Evolutionary conservation across 23 tunicate species (phyloP).

Genomic region (Phallusia fumigata): DNA sequence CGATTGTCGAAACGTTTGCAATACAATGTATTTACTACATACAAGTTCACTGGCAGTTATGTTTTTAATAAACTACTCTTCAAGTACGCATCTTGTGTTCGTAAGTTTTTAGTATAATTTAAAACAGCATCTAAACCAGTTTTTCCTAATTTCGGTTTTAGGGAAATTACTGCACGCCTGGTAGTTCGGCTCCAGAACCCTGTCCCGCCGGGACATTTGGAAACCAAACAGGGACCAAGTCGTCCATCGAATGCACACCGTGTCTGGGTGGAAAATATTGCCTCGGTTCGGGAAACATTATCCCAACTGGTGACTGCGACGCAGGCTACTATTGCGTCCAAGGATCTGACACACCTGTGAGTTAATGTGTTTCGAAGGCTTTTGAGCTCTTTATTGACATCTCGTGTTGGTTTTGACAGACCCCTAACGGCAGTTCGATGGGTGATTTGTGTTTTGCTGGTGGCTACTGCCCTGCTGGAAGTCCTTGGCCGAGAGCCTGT

Average conservation of each 20-base stretch:
- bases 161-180: conserved; percentile 85
- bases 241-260: conserved; percentile 57
- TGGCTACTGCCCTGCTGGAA: conserved; percentile 69
- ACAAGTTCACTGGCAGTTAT: too few relatives aligned
- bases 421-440: conserved; percentile 45
- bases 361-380: neutral
- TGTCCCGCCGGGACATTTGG: conserved; percentile 72
- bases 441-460: conserved; percentile 73
- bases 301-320: conserved; percentile 74
- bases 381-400: neutral
- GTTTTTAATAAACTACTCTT: too few relatives aligned
- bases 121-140: too few relatives aligned
- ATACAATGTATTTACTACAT: too few relatives aligned
- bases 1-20: too few relatives aligned
- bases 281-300: conserved; percentile 44
- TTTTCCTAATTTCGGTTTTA: neutral
- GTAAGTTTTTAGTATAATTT: too few relatives aligned
- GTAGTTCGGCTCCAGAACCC: neutral
- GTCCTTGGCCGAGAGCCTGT: conserved; percentile 45
- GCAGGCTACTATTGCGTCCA: conserved; percentile 84
- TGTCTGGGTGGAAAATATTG: conserved; percentile 88
- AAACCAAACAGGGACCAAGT: conserved; percentile 56
- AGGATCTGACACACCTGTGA: conserved; percentile 52
- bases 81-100: too few relatives aligned
- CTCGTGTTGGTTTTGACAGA: conserved; percentile 21